Evolutionary conservation across 2,888 invertebrate species (phyloP), one percentile per base, ranked within the genome.

Genomic region (Folsomia manolachei): DNA sequence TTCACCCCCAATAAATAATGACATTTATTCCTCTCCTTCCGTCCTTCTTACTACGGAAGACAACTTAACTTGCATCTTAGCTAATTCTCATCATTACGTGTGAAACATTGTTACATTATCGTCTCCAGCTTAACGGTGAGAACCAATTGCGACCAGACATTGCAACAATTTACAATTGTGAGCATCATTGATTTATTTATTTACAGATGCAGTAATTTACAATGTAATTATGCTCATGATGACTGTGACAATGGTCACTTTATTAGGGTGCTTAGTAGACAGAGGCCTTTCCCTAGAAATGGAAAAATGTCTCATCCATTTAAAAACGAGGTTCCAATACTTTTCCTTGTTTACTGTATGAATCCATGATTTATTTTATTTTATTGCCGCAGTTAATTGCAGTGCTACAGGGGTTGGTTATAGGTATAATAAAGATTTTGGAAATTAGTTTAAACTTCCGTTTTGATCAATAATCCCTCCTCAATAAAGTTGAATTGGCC

Each of bases 401-500:
- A 14, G 21, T 7, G 7, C 21, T 14, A 56, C 18, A 51, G 18
- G 51, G 9, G 18, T 51, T 51, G 51, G 18, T 51, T 9, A 62
- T 24, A 62, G 24, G 62, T 23, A 25, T 25, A 25, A 56, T 63
- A 27, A 63, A 11, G 11, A 63, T 23, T 60, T 24, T 19, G 63
- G 24, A 63, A 23, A 25, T 19, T 63, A 23, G 25, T 63, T 23
- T 63, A 21, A 2, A 39, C 21, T 66, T 52, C 65, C 39, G 61
- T 60, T 71, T 67, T 71, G 66, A 71, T 71, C 71, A 71, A 71
- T 71, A 71, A 71, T 71, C 61, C 71, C 71, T 67, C 62, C 72
- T 71, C 75, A 75, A 75, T 75, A 77, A 77, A 77, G 39, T 51
- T 72, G 71, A 75, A 77, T 77, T 75, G 77, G 72, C 75, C 77